phyloP scores from a whole-genome alignment of 2,113 vertebrate genomes.

The Chloropsis cyanopogon region DNA sequence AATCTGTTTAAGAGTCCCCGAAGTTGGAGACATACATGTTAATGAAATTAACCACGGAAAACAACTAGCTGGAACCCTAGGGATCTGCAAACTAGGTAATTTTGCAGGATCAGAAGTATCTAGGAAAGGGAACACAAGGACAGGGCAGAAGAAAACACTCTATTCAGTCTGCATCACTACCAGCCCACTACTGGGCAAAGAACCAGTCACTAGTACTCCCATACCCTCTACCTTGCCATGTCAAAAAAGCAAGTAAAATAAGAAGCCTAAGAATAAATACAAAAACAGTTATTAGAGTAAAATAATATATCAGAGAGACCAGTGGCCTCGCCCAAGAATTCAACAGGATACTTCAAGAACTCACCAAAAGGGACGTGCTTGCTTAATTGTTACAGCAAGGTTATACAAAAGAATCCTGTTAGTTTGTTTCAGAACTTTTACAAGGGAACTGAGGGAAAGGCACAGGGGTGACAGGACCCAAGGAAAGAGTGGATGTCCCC shows the following conservation, averaged over 20 bases:
- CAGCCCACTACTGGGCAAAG: background rate
- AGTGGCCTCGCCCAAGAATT: background rate
- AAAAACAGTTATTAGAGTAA: background rate
- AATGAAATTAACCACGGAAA: background rate
- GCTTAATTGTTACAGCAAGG: background rate
- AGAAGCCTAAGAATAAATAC: background rate
- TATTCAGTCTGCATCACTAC: background rate
- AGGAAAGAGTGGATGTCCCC: background rate
- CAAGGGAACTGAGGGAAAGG: background rate
- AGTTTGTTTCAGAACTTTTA: background rate
- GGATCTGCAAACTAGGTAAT: background rate
- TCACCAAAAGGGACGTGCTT: background rate
- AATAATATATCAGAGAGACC: background rate
- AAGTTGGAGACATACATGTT: background rate
- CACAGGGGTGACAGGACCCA: rapidly evolving
- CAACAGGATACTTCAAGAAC: background rate
- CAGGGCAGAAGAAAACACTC: background rate
- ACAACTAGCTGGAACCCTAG: background rate
- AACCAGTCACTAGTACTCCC: background rate
- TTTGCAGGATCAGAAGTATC: background rate
- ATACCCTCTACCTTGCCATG: background rate
- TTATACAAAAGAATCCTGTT: background rate
- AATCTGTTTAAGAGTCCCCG: background rate
- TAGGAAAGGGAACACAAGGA: background rate
- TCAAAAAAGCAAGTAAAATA: background rate